phyloP scores from a whole-genome alignment of 1,140 invertebrate genomes.

The Drosophila quadrilineata region DNA sequence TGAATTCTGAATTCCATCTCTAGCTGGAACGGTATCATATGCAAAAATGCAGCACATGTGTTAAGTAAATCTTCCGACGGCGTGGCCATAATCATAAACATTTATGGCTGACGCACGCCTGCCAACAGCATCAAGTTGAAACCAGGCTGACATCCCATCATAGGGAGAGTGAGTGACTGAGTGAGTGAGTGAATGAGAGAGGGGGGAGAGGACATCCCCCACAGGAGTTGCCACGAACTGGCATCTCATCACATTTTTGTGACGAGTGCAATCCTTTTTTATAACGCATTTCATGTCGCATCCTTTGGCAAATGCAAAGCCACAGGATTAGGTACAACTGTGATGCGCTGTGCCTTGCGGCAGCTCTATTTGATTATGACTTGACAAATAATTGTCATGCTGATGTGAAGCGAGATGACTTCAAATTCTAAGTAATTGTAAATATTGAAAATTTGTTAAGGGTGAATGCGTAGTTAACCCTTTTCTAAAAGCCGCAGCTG shows the following conservation, averaged over 20 bases:
- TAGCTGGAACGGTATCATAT: conserved; percentile 59
- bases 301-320: conserved; percentile 61
- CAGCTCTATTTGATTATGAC: conserved; percentile 75
- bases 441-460: conserved; percentile 67
- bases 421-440: conserved; percentile 78
- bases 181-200: no score
- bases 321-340: conserved; percentile 75
- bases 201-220: conserved; percentile 35
- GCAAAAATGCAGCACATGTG: conserved; percentile 78
- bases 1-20: no score
- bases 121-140: conserved; percentile 13
- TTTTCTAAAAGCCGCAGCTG: conserved; percentile 17
- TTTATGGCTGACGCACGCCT: conserved; percentile 69
- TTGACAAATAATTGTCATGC: conserved; percentile 79
- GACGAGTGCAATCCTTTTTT: conserved; percentile 74
- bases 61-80: conserved; percentile 69
- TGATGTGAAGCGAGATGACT: conserved; percentile 72
- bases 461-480: conserved; percentile 37
- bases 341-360: conserved; percentile 38
- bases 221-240: conserved; percentile 27
- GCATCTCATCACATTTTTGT: conserved; percentile 63
- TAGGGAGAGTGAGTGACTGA: no score
- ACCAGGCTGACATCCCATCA: not conserved
- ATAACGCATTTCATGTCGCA: conserved; percentile 23
- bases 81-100: conserved; percentile 76